phyloP scores from a whole-genome alignment of 2,113 vertebrate genomes.

The Rhineura floridana region DNA sequence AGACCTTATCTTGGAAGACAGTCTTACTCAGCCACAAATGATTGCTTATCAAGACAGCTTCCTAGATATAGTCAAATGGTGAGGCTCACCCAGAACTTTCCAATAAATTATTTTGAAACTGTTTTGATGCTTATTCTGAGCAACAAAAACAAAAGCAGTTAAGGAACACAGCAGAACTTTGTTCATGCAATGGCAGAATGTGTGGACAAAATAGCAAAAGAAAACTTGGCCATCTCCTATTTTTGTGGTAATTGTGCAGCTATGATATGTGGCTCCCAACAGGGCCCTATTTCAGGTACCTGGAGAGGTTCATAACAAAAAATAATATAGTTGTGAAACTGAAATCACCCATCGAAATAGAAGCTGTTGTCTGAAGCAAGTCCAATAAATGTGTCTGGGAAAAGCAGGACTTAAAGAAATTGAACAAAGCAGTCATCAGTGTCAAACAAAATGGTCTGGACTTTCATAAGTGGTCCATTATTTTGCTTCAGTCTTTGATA shows the following conservation, averaged over 20 bases:
- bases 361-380: neutral
- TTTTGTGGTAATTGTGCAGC: neutral
- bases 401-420: neutral
- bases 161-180: neutral
- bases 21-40: too few relatives aligned
- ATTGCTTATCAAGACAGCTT: too few relatives aligned
- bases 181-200: neutral
- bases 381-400: neutral
- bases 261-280: neutral
- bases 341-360: neutral
- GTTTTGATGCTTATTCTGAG: neutral
- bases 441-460: neutral
- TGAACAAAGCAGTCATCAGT: neutral
- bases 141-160: too few relatives aligned
- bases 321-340: neutral
- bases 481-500: neutral
- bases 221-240: neutral
- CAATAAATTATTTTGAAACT: neutral
- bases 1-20: too few relatives aligned
- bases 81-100: neutral
- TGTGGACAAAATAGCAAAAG: neutral
- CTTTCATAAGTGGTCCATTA: neutral
- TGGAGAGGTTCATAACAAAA: neutral
- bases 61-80: neutral
- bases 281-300: neutral